Percentiles rank a stretch among this genome's conserved stretches.
phyloP scores from a whole-genome alignment of 2,113 vertebrate species.

The Eulemur rufifrons region DNA sequence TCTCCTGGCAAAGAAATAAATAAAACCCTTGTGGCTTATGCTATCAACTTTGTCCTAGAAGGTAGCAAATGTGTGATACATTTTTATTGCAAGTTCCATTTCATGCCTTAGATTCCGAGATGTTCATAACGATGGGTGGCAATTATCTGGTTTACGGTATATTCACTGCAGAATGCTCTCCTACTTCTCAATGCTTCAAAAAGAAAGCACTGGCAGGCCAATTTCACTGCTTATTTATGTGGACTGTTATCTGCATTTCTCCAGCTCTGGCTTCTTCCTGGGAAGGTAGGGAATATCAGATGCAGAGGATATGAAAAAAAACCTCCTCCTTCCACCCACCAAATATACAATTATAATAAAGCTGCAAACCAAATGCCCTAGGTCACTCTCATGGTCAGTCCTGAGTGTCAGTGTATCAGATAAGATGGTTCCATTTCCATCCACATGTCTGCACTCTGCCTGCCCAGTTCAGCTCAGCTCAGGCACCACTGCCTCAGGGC shows the following conservation, averaged over 20 bases:
- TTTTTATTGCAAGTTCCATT: slow-evolving; percentile 81
- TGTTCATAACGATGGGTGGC: slow-evolving; percentile 67
- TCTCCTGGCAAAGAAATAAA: slow-evolving; percentile 62
- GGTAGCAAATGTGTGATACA: slow-evolving; percentile 64
- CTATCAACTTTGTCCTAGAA: slow-evolving; percentile 73
- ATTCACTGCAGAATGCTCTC: slow-evolving; percentile 77
- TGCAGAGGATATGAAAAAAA: background rate
- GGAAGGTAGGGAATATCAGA: background rate
- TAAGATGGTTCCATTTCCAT: background rate
- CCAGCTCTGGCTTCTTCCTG: background rate
- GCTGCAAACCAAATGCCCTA: background rate
- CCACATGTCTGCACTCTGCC: background rate
- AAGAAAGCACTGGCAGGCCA: slow-evolving; percentile 64
- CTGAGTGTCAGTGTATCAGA: background rate
- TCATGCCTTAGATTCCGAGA: slow-evolving; percentile 80
- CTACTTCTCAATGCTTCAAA: slow-evolving; percentile 75
- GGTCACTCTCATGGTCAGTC: background rate
- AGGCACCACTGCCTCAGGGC: background rate
- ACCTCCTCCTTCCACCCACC: background rate
- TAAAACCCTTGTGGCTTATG: slow-evolving; percentile 65
- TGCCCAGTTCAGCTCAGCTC: background rate
- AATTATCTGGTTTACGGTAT: slow-evolving; percentile 83
- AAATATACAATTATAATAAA: background rate
- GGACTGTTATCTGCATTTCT: slow-evolving; percentile 58
- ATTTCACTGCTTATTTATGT: slow-evolving; percentile 66